Conservation (phyloP, 2,888 invertebrate species). For the Chironomus riparius region DNA sequence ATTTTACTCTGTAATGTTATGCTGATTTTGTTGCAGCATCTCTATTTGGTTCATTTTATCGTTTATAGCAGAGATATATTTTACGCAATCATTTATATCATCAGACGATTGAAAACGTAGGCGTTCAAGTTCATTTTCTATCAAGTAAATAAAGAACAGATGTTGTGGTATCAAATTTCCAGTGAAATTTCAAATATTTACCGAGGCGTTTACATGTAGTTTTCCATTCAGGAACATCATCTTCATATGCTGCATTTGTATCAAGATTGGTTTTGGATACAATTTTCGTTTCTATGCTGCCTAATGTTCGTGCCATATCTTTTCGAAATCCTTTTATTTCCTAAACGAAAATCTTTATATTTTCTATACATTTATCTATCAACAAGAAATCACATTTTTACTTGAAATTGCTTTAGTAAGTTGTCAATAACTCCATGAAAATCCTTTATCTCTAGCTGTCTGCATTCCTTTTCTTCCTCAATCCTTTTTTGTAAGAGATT, state of each 20-base stretch:
- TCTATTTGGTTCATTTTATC: conserved; percentile 24
- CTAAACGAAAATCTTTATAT: not conserved
- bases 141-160: not conserved
- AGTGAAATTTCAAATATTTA: not conserved
- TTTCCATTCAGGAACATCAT: not conserved
- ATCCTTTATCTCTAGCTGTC: conserved; percentile 46
- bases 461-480: conserved; percentile 46
- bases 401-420: conserved; percentile 45
- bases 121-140: conserved; percentile 6
- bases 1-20: not conserved
- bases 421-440: conserved; percentile 48
- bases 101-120: conserved; percentile 21
- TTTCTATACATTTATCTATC: no score
- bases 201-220: not conserved
- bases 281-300: not conserved
- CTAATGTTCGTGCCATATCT: conserved; percentile 26
- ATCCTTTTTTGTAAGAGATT: conserved; percentile 44
- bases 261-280: not conserved
- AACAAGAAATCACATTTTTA: conserved; percentile 29
- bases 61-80: conserved; percentile 23
- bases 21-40: not conserved
- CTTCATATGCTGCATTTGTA: not conserved
- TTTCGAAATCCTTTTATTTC: conserved; percentile 28
- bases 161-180: not conserved
- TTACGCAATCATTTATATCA: conserved; percentile 24